Evolutionary conservation across 2,797 vertebrate species (phyloP).

Genomic region (Anableps anableps): DNA sequence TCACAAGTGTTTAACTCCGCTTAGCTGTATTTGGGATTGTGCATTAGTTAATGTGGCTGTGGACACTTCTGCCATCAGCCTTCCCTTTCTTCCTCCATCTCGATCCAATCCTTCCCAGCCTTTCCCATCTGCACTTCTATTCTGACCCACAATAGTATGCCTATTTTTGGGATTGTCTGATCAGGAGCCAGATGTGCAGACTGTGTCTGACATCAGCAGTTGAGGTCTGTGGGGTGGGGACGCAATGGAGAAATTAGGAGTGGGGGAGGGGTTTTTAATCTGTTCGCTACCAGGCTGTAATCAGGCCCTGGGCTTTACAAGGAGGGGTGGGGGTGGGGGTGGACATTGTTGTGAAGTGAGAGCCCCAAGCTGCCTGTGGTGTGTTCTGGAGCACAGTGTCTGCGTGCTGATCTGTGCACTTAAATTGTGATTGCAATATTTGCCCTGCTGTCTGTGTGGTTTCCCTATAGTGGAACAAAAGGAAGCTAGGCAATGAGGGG

Average conservation of each 20-base stretch:
- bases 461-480: slow-evolving; percentile 50
- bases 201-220: slow-evolving; percentile 55
- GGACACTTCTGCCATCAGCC: slow-evolving; percentile 35
- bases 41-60: slow-evolving; percentile 37
- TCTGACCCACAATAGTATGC: slow-evolving; percentile 69
- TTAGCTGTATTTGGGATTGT: not conserved
- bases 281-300: slow-evolving; percentile 65
- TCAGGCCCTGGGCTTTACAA: slow-evolving; percentile 56
- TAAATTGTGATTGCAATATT: slow-evolving; percentile 62
- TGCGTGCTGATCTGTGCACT: slow-evolving; percentile 34
- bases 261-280: slow-evolving; percentile 65
- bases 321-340: slow-evolving; percentile 11
- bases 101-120: slow-evolving; percentile 13
- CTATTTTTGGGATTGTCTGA: slow-evolving; percentile 76
- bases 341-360: slow-evolving; percentile 14
- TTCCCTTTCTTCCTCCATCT: slow-evolving; percentile 21
- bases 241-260: slow-evolving; percentile 29
- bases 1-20: slow-evolving; percentile 1
- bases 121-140: slow-evolving; percentile 59
- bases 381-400: slow-evolving; percentile 34
- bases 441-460: slow-evolving; percentile 46
- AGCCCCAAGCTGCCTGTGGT: slow-evolving; percentile 19
- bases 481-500: slow-evolving; percentile 8
- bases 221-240: slow-evolving; percentile 43
- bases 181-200: slow-evolving; percentile 77